Base-by-base conservation (phyloP, 2,797 vertebrate species). In the Peromyscus eremicus region DNA sequence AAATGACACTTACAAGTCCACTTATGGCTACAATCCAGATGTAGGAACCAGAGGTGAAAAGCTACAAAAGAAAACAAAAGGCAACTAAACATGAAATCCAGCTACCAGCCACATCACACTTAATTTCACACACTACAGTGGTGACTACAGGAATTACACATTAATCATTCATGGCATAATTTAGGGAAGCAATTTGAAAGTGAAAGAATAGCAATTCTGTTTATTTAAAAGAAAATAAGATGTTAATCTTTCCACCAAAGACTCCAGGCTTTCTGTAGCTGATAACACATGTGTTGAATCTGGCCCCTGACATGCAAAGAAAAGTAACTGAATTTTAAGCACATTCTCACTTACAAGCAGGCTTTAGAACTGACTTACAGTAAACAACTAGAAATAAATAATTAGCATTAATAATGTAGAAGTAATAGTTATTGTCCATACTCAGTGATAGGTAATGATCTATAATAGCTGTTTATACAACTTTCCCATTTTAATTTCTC, bases 21-120 rank as follows among this genome's bases (percentile, higher is more conserved):
- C 99, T 99, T 97, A 99, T 98, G 95, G 99, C 99, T 98, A 99
- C 98, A 97, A 99, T 99, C 99, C 99, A 99, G 99, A 99, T 99
- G 98, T 99, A 99, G 95, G 99, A 98, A 97, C 99, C 99, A 96
- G 99, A 99, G 17, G 99, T 99, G 98, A 99, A 98, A 97, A 99
- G 99, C 99, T 99, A 97, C 99, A 97, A 94, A 98, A 98, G 98
- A 98, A 94, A 94, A 97, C 29, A 75, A 55, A 97, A 89, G 93
- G 91, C 43, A 87, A 95, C 96, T 97, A 96, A 97, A 97, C 96
- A 97, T 97, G 79, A 97, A 97, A 96, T 97, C 92, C 95, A 91
- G 94, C 71, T 23, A 9, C 43, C 32, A 95, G 37, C 91, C 60
- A 81, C 7, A 94, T 62, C 57, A 89, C 5, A 88, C 25, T 88